Base-by-base conservation (phyloP, 1,140 invertebrate species). In the Drosophila pseudoananassae region DNA sequence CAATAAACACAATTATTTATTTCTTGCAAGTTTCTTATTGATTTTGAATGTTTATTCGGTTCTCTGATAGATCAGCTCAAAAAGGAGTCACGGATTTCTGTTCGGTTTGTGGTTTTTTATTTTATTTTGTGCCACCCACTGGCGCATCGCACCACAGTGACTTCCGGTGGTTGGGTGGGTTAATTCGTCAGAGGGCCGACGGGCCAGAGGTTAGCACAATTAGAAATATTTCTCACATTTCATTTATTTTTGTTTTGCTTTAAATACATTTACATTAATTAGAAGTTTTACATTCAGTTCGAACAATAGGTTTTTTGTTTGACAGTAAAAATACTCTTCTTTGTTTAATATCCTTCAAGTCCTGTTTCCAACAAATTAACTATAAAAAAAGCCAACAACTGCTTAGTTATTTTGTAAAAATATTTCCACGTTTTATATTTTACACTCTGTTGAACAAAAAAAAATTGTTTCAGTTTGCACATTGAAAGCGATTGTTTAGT, bases 1-100 rank as follows among this genome's bases (percentile, higher is more conserved):
- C 17, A 46, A 46, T 69, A 55, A 69, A 68, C 65, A 17, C 15
- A 43, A 66, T 46, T 15, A 15, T 51, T 52, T 38, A 20, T 23
- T 20, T 53, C 51, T 66, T 46, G 31, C 17, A 9, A 20, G 20
- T 46, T 60, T 31, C 59, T 25, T 55, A 23, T 20, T 36, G 14
- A 54, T 47, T 55, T 45, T 47, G 7, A 58, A 55, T 63, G 12
- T 25, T 69, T 12, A 55, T 49, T 23, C 14, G 12, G 54, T 45
- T 46, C 38, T 40, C 38, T 17, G 15, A 38, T 38, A 45, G 53
- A 61, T 78, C 66, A 65, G 70, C 79, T 83, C 79, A 83, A 82
- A 78, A 78, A 83, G 57, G 76, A 83, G 80, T 76, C 65, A 40
- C 64, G 64, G 76, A 46, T 74, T 58, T 17, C 4, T 75, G 58